phyloP scores from a whole-genome alignment of 2,113 vertebrate genomes.

The Zosterops japonicus region DNA sequence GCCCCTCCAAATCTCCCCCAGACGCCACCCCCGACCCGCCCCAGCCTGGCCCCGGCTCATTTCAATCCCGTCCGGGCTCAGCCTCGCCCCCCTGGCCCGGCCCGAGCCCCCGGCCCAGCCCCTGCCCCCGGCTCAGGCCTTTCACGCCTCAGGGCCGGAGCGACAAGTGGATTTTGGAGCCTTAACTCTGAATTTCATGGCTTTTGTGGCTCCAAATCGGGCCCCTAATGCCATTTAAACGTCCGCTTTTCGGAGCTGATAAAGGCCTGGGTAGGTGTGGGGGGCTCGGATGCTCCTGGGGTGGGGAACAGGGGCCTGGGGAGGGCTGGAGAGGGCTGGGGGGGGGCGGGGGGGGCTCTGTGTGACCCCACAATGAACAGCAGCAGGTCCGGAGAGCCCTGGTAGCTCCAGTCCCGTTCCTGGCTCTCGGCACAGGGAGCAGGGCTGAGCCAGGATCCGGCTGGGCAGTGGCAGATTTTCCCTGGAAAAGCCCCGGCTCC shows the following conservation, averaged over 20 bases:
- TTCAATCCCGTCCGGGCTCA: neutral
- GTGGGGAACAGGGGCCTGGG: rapidly evolving
- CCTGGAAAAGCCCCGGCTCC: neutral
- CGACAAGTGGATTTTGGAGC: slow-evolving; percentile 33
- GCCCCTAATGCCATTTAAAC: slow-evolving; percentile 12
- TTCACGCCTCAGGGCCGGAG: neutral
- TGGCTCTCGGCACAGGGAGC: neutral
- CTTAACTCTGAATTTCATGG: slow-evolving; percentile 51
- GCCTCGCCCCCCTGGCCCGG: neutral
- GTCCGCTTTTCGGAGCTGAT: neutral
- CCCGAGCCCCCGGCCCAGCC: neutral
- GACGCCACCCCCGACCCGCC: rapidly evolving
- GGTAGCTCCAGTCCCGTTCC: rapidly evolving
- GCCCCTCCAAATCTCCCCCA: rapidly evolving
- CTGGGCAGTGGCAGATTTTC: neutral
- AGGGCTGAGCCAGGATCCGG: neutral
- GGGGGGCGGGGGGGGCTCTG: rapidly evolving
- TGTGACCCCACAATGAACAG: rapidly evolving
- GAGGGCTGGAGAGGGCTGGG: rapidly evolving
- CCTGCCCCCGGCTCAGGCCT: neutral
- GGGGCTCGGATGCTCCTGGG: neutral
- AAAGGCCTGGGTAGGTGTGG: neutral
- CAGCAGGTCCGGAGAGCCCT: neutral
- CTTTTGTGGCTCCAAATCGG: slow-evolving; percentile 46
- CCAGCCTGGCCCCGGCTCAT: neutral